These are phyloP conservation scores for Delphinus delphis DNA, from an alignment of 2,113 vertebrate genomes.

Conservation along the genomic window DNA sequence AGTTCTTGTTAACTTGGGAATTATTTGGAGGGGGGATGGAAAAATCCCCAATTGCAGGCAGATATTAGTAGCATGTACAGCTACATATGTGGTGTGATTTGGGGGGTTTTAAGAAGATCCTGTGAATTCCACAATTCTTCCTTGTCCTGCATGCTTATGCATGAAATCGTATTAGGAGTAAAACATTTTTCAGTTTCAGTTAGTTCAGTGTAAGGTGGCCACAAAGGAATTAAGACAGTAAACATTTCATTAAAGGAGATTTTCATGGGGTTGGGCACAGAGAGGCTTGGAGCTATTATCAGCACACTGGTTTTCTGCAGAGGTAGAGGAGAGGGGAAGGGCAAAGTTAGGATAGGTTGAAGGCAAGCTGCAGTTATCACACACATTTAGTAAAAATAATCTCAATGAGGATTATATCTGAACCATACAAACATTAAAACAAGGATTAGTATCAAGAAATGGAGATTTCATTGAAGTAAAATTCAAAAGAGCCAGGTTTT, in stretches of 20 bases:
- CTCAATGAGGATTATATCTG: background rate
- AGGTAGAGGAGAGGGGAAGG: background rate
- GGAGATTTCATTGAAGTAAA: background rate
- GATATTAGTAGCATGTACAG: background rate
- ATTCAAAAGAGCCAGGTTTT: background rate
- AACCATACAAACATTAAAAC: background rate
- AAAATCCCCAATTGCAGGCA: background rate
- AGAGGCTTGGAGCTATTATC: background rate
- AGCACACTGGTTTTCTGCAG: background rate
- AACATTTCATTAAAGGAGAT: background rate
- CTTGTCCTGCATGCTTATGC: background rate
- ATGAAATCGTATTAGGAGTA: background rate
- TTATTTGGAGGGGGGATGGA: background rate
- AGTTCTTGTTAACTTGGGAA: background rate
- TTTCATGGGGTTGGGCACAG: background rate
- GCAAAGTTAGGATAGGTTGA: background rate
- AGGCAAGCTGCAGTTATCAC: background rate
- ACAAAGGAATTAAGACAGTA: background rate
- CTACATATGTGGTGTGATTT: background rate
- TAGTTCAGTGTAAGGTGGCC: background rate
- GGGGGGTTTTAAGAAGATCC: background rate
- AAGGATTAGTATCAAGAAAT: background rate
- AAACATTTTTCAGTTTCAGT: conserved; percentile 1
- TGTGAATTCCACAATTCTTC: background rate
- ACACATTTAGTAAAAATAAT: background rate